Percentiles rank a stretch among this genome's conserved stretches.
Conservation (phyloP, 2,113 vertebrate species). For the Pygoscelis antarcticus region DNA sequence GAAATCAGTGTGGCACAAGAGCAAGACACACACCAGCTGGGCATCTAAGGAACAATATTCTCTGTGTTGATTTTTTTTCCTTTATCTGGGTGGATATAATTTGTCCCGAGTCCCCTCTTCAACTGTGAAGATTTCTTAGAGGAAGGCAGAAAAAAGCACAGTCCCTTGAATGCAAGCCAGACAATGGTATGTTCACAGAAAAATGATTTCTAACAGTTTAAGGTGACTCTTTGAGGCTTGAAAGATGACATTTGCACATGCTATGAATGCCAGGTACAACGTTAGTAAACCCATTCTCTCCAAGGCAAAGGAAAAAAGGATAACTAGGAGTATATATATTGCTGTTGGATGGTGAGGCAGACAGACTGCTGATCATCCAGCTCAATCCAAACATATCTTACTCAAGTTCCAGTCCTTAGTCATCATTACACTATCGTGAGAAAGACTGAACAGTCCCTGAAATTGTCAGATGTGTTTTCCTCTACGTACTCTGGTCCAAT, state of each 20-base stretch:
- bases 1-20: background rate
- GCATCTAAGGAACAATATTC: background rate
- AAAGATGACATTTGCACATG: background rate
- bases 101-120: background rate
- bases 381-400: accelerated
- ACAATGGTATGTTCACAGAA: background rate
- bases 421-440: background rate
- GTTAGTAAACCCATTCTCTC: background rate
- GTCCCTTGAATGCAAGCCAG: background rate
- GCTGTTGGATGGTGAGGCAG: background rate
- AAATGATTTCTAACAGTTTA: background rate
- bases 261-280: background rate
- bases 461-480: background rate
- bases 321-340: background rate
- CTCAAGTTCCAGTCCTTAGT: background rate
- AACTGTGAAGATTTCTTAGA: background rate
- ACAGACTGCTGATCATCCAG: background rate
- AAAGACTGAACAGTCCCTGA: background rate
- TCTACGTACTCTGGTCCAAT: background rate
- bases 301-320: background rate
- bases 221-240: background rate
- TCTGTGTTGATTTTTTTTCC: background rate
- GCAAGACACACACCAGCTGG: background rate
- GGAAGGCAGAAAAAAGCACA: background rate
- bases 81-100: background rate